Percentiles rank a stretch among this genome's conserved stretches.
Evolutionary conservation across 2,797 vertebrate genomes (phyloP).

Genomic region (Accipiter badius): DNA sequence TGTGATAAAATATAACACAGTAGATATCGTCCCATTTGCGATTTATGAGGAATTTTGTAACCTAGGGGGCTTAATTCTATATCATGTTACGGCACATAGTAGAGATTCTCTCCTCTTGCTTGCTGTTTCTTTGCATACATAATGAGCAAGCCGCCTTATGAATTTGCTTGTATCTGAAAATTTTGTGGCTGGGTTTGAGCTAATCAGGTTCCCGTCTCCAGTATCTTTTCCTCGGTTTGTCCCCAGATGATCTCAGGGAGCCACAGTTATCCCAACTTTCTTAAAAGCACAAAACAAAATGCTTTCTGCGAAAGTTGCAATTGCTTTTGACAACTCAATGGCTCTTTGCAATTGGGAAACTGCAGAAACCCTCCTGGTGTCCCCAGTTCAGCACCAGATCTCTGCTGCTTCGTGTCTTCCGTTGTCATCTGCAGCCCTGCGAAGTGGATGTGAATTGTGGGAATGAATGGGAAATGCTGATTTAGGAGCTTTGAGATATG

Average conservation of each 20-base stretch:
- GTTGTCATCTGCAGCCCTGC: background rate
- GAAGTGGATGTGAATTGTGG: background rate
- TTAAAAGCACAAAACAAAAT: background rate
- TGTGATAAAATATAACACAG: conserved; percentile 39
- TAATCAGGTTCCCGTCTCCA: background rate
- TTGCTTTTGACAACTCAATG: background rate
- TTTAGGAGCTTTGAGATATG: background rate
- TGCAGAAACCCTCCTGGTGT: background rate
- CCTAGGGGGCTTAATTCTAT: conserved; percentile 43
- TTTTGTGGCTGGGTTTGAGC: background rate
- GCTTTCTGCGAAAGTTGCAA: background rate
- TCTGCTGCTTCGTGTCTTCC: background rate
- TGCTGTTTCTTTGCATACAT: background rate
- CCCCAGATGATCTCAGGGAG: background rate
- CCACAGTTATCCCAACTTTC: background rate
- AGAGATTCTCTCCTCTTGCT: background rate
- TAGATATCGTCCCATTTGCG: background rate
- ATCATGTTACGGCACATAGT: background rate
- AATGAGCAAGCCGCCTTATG: background rate
- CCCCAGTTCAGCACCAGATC: background rate
- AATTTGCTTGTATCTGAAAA: background rate
- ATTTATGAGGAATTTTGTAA: conserved; percentile 35
- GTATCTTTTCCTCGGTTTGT: background rate
- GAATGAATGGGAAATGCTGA: background rate
- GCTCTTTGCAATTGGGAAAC: background rate